Evolutionary conservation across 2,797 vertebrate species (phyloP), one percentile per base, ranked within the genome.

Genomic region (Enteromius thamalakanensis): DNA sequence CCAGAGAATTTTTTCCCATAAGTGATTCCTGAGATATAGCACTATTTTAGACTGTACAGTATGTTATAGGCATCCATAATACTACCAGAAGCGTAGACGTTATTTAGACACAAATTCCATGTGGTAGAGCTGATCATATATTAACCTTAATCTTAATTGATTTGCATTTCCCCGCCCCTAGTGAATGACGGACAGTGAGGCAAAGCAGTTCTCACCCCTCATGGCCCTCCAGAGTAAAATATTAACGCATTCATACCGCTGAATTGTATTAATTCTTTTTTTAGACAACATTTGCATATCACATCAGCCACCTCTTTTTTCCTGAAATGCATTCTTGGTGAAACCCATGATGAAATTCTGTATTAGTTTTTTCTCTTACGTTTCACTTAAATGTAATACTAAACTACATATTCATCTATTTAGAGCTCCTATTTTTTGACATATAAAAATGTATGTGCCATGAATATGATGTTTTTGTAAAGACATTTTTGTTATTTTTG

Each of bases 261-360:
- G 93, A 95, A 95, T 95, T 95, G 95, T 84, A 90, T 91, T 95
- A 95, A 96, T 95, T 95, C 89, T 93, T 94, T 95, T 53, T 96
- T 89, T 93, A 91, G 74, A 80, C 34, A 21, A 91, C 92, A 95
- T 95, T 95, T 94, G 94, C 91, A 94, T 95, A 95, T 91, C 91
- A 93, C 88, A 92, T 90, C 90, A 92, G 94, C 94, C 93, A 94
- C 91, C 82, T 53, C 12, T 21, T 53, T 79, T 75, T 19, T 34
- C 21, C 55, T 40, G n/a, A 82, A 51, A 67, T 23, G 37, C 26
- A 26, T 34, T 62, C 51, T 49, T 34, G 3, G 5, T 76, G 14
- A 29, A 37, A 6, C 77, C 40, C n/a, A 23, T 83, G 19, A 45
- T 21, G 62, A 64, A 82, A 68, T 55, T 82, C 12, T 82, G 15